Conservation (phyloP, 2,888 invertebrate genomes). For the Masnerella sp. region DNA sequence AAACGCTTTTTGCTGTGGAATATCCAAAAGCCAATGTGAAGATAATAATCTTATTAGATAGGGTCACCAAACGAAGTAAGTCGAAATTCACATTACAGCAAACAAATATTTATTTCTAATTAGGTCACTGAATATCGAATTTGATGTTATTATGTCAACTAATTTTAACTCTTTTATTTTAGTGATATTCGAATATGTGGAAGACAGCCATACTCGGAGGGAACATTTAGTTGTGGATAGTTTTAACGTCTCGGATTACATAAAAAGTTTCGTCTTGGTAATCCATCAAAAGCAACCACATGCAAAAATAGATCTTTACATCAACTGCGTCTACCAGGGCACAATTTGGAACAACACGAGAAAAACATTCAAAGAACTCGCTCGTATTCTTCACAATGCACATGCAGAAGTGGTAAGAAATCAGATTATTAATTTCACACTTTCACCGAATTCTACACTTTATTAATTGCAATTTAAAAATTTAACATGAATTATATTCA, state of each 20-base stretch:
- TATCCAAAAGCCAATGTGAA: slow-evolving; percentile 80
- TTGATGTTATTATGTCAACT: not conserved
- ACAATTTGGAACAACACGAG: slow-evolving; percentile 78
- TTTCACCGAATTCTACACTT: not conserved
- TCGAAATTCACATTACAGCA: too few relatives aligned
- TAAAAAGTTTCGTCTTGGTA: slow-evolving; percentile 80
- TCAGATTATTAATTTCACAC: not conserved
- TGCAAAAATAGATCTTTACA: slow-evolving; percentile 82
- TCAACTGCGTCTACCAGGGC: slow-evolving; percentile 83
- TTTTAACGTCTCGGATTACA: slow-evolving; percentile 79
- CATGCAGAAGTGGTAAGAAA: slow-evolving; percentile 75
- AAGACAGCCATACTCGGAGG: slow-evolving; percentile 80
- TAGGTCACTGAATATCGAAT: too few relatives aligned
- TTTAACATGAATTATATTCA: not conserved
- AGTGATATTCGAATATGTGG: slow-evolving; percentile 84
- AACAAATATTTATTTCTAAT: too few relatives aligned
- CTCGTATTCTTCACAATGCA: slow-evolving; percentile 65
- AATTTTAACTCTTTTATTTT: too few relatives aligned
- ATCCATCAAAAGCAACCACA: slow-evolving; percentile 80
- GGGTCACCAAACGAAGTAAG: slow-evolving; percentile 80
- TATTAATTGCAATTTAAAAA: not conserved
- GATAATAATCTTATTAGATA: slow-evolving; percentile 80
- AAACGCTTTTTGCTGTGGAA: slow-evolving; percentile 80
- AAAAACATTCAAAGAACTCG: slow-evolving; percentile 74
- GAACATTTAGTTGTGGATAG: slow-evolving; percentile 82